phyloP scores from a whole-genome alignment of 2,113 vertebrate species.

The Dendrocopos noguchii region DNA sequence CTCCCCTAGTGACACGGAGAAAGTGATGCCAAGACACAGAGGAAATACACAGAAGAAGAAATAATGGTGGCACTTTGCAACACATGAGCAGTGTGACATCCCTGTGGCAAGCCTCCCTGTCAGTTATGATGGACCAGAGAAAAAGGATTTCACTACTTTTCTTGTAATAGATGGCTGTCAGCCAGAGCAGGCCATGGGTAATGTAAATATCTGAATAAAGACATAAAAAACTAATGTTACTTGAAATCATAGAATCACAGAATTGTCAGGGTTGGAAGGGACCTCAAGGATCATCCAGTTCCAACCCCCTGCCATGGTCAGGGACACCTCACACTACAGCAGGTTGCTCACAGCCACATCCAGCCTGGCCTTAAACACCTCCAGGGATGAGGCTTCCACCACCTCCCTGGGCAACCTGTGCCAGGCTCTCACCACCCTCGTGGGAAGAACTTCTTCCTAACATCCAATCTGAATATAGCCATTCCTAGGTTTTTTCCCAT shows the following conservation, averaged over 20 bases:
- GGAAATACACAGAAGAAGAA: not conserved
- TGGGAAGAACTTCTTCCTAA: too few relatives aligned
- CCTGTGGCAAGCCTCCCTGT: not conserved
- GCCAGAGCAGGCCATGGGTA: not conserved
- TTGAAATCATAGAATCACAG: not conserved
- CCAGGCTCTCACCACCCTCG: too few relatives aligned
- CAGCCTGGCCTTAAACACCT: too few relatives aligned
- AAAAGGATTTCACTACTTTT: not conserved
- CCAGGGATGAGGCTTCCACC: too few relatives aligned
- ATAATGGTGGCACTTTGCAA: not conserved
- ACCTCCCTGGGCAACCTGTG: too few relatives aligned
- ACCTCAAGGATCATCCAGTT: too few relatives aligned
- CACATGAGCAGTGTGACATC: not conserved
- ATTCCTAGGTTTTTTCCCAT: too few relatives aligned
- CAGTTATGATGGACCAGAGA: not conserved
- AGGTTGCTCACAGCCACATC: too few relatives aligned
- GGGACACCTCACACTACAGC: too few relatives aligned
- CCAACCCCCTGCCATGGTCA: too few relatives aligned
- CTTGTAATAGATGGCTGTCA: not conserved
- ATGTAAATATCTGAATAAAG: constrained; percentile 27
- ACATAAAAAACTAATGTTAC: not conserved
- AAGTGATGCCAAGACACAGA: not conserved
- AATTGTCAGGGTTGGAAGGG: too few relatives aligned
- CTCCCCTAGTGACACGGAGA: not conserved
- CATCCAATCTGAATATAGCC: too few relatives aligned